Base-by-base conservation (phyloP, 2,888 invertebrate species). In the Napeogenes inachia region DNA sequence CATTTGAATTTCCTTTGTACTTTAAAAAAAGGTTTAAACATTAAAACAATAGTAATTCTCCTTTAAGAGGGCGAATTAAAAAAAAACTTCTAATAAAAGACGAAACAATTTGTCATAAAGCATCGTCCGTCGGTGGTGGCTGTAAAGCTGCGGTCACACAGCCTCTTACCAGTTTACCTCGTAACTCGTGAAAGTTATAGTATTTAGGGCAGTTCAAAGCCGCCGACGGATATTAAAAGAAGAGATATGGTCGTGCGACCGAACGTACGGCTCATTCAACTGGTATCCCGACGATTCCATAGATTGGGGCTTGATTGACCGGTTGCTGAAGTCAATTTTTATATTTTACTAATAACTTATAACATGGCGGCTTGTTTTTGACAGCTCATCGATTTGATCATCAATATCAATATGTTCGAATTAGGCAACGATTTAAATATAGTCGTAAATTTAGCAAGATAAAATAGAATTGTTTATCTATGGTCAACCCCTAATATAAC, bases 161-260 rank as follows among this genome's bases (percentile, higher is more conserved):
- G 63, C 75, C 74, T 73, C 75, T 77, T 74, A 78, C 78, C 76
- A 76, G 76, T 76, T 78, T 77, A 77, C 75, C 80, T 83, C 89
- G 79, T 89, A 89, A 89, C 82, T 87, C 78, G 80, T 75, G 74
- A 79, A 86, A 82, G 85, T 88, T 89, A 89, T 89, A 85, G 89
- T 87, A 84, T 88, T 87, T 82, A 80, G 85, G 83, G 71, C 82
- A 81, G 83, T 80, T 87, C 89, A 89, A 89, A 89, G 88, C 82
- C 70, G 79, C 88, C 89, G 89, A 79, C 83, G 76, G 74, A 75
- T 80, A 85, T 87, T 86, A 89, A 87, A 85, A 81, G 70, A 81
- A 87, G 87, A 89, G 82, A 88, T 85, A 89, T 76, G 80, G 78
- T 73, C 83, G 81, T 79, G 81, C 78, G 81, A 80, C 82, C 79